phyloP scores from a whole-genome alignment of 1,140 invertebrate species.

The Hestina assimilis region DNA sequence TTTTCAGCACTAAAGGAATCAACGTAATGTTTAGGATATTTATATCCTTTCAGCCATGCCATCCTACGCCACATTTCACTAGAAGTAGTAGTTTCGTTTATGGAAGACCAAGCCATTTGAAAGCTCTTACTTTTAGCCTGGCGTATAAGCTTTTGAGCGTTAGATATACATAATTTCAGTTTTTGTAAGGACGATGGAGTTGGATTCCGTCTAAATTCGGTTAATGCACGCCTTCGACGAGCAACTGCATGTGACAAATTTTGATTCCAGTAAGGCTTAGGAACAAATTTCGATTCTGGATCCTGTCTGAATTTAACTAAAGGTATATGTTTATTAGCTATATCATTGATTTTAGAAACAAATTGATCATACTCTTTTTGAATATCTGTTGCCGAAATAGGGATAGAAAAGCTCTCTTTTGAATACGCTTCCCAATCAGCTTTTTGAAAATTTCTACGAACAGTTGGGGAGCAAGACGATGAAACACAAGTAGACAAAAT shows the following conservation, averaged over 20 bases:
- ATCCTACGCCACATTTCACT: no score
- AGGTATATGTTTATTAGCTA: constrained; percentile 29
- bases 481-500: neutral
- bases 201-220: constrained; percentile 28
- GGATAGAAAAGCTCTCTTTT: neutral
- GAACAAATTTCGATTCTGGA: constrained; percentile 16
- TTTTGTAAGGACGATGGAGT: constrained; percentile 22
- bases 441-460: constrained; percentile 28
- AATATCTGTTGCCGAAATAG: neutral
- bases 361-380: constrained; percentile 26
- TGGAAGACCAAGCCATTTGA: no score
- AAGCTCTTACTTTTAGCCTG: no score
- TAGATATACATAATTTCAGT: constrained; percentile 1
- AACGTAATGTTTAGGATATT: neutral
- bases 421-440: constrained; percentile 28
- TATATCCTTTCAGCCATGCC: no score
- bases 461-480: neutral
- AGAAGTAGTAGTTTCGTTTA: no score
- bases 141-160: no score
- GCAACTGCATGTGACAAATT: constrained; percentile 13
- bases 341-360: constrained; percentile 21
- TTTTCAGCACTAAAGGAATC: neutral
- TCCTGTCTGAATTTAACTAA: constrained; percentile 14
- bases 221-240: constrained; percentile 11
- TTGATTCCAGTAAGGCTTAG: constrained; percentile 26